A percentile compares a stretch with the other conserved stretches of the same genome.
Evolutionary conservation across 2,797 vertebrate species (phyloP).

Genomic region (Danio choprae): DNA sequence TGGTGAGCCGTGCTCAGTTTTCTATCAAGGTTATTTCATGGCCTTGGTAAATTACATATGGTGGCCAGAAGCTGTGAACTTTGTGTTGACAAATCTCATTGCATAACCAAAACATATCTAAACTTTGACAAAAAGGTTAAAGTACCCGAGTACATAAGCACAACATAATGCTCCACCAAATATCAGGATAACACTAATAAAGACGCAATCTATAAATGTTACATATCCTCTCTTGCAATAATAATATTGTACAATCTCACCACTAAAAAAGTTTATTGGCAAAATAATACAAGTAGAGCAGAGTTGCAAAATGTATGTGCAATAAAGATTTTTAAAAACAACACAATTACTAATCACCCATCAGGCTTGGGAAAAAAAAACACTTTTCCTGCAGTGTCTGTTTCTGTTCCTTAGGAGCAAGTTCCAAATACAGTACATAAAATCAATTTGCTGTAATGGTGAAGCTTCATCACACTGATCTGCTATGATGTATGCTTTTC

Average conservation of each 20-base stretch:
- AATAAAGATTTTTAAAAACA: neutral
- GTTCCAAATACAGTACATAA: neutral
- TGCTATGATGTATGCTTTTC: neutral
- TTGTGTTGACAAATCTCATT: neutral
- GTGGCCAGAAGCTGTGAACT: neutral
- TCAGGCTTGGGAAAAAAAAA: neutral
- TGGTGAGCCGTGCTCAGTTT: neutral
- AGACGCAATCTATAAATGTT: neutral
- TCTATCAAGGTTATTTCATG: neutral
- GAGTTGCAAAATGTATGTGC: neutral
- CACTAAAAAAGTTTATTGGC: slow-evolving; percentile 20
- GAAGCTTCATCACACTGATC: neutral
- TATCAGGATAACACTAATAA: neutral
- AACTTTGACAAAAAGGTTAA: neutral
- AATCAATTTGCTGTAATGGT: neutral
- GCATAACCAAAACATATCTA: slow-evolving; percentile 4
- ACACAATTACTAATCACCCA: neutral
- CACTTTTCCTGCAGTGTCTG: neutral
- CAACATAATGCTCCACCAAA: neutral
- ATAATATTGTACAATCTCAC: neutral
- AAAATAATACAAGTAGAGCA: neutral
- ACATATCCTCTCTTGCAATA: no score
- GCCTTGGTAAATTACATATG: neutral
- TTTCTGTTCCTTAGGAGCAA: neutral
- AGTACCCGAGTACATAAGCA: neutral